Percentiles rank a stretch among this genome's conserved stretches.
Evolutionary conservation across 2,113 vertebrate genomes (phyloP).

Genomic region (Panurus biarmicus): DNA sequence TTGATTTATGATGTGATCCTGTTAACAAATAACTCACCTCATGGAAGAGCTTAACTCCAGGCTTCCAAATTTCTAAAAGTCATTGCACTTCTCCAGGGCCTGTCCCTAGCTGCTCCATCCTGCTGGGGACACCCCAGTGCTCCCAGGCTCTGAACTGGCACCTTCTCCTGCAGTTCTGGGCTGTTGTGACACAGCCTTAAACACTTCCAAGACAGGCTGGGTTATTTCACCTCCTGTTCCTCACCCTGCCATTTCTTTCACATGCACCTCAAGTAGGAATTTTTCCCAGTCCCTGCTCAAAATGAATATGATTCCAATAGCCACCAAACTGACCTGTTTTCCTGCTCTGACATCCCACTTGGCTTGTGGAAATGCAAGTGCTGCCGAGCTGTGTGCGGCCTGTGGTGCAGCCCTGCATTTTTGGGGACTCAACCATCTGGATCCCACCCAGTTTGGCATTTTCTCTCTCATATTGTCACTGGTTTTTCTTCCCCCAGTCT

Average conservation of each 20-base stretch:
- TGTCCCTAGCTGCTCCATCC: not conserved
- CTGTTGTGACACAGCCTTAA: not conserved
- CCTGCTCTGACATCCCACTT: not conserved
- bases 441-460: not conserved
- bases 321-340: not conserved
- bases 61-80: not conserved
- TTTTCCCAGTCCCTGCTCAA: not conserved
- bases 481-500: not conserved
- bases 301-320: not conserved
- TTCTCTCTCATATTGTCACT: not conserved
- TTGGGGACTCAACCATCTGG: not conserved
- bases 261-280: not conserved
- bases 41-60: not conserved
- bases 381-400: not conserved
- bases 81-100: not conserved
- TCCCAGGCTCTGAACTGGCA: not conserved
- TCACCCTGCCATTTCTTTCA: not conserved
- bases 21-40: not conserved
- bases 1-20: not conserved
- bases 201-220: not conserved
- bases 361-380: not conserved
- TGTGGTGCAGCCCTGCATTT: not conserved
- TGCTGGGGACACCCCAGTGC: too few species aligned
- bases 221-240: not conserved
- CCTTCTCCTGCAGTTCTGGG: not conserved